A percentile compares a stretch with the other conserved stretches of the same genome.
Evolutionary conservation across 2,113 vertebrate species (phyloP).

Genomic region (Oryzias javanicus): DNA sequence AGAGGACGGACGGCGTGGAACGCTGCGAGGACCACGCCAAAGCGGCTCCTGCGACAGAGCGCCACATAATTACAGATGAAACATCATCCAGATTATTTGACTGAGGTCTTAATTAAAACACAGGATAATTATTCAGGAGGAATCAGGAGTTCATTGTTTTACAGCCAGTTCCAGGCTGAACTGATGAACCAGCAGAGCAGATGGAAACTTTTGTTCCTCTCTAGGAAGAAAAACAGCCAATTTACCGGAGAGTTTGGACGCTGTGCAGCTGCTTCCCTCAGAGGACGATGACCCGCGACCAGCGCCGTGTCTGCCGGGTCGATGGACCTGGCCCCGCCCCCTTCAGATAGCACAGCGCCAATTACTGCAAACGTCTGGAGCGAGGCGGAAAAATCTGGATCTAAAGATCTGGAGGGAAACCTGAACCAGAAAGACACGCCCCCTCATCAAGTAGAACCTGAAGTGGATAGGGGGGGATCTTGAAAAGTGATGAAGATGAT

Average conservation of each 20-base stretch:
- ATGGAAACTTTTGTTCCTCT: neutral
- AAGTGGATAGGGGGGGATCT: too few relatives aligned
- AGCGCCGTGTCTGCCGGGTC: neutral
- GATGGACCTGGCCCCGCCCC: neutral
- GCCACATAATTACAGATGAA: constrained; percentile 22
- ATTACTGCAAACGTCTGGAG: neutral
- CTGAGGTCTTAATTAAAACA: constrained; percentile 28
- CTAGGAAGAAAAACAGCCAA: neutral
- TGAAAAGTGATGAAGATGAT: too few relatives aligned
- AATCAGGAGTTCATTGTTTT: constrained; percentile 25
- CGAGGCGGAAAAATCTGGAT: too few relatives aligned
- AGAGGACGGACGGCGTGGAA: too few relatives aligned
- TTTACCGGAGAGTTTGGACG: neutral
- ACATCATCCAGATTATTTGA: constrained; percentile 40
- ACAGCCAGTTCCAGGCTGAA: constrained; percentile 13
- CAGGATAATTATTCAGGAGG: constrained; percentile 18
- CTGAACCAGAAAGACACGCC: too few relatives aligned
- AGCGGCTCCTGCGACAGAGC: neutral
- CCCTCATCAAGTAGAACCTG: too few relatives aligned
- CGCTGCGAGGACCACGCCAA: constrained; percentile 10
- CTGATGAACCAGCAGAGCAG: neutral
- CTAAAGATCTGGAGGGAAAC: too few relatives aligned
- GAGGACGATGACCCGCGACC: too few relatives aligned
- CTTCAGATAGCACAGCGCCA: neutral
- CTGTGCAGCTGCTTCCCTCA: neutral